A percentile compares a stretch with the other conserved stretches of the same genome.
Conservation (phyloP, 2,888 invertebrate species). For the Toxonevra muliebris region DNA sequence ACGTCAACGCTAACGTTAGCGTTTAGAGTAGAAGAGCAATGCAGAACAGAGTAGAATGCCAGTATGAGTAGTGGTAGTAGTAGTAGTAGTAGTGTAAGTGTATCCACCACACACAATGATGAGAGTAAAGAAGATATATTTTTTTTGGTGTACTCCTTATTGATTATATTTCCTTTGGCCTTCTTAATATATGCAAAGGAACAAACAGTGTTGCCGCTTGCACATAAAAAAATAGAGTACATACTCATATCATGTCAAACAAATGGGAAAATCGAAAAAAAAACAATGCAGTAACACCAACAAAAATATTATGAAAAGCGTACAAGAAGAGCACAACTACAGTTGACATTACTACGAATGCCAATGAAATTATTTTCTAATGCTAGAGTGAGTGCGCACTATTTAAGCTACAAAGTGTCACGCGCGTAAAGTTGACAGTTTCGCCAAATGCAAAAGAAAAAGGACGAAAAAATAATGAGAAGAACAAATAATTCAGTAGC, state of each 20-base stretch:
- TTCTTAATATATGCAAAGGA: not conserved
- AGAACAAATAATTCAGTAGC: not conserved
- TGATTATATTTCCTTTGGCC: slow-evolving; percentile 24
- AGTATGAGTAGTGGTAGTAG: too few species aligned
- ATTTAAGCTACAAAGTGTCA: slow-evolving; percentile 2
- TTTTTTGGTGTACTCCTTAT: slow-evolving; percentile 16
- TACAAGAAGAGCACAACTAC: not conserved
- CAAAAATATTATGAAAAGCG: not conserved
- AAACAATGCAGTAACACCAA: too few species aligned
- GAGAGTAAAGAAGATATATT: slow-evolving; percentile 6
- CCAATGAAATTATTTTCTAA: not conserved
- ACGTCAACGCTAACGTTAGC: not conserved
- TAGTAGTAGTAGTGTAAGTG: too few species aligned
- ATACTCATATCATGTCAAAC: not conserved
- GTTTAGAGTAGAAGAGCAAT: too few species aligned
- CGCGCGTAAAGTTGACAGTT: slow-evolving; percentile 16
- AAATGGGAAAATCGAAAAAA: too few species aligned
- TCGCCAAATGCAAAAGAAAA: not conserved
- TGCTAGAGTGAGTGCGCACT: not conserved
- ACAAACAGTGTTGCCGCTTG: slow-evolving; percentile 8
- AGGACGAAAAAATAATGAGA: not conserved
- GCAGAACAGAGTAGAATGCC: too few species aligned
- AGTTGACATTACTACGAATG: not conserved
- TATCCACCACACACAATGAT: not conserved
- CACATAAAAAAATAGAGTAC: not conserved